These are phyloP conservation scores for Rhinolophus ferrumequinum DNA, from an alignment of 2,113 vertebrate species.

Conservation along the genomic window DNA sequence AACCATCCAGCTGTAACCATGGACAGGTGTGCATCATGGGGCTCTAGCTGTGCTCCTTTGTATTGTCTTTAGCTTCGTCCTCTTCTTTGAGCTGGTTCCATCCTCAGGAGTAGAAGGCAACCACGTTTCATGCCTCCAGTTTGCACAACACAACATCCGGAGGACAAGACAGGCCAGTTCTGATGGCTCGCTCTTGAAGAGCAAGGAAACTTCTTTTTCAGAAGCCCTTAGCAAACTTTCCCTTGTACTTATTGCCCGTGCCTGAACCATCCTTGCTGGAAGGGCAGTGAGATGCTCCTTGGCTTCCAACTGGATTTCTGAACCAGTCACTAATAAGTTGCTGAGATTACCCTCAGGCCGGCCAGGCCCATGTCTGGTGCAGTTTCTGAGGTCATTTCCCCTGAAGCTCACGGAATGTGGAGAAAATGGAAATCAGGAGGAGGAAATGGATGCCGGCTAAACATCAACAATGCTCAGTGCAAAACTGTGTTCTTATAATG, in stretches of 20 bases:
- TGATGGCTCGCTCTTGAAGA: not conserved
- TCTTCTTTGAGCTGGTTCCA: not conserved
- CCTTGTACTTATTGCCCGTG: not conserved
- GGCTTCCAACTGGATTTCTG: not conserved
- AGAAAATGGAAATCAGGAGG: constrained; percentile 22
- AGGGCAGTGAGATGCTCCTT: not conserved
- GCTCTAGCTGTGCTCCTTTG: not conserved
- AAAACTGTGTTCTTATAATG: not conserved
- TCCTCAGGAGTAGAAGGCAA: not conserved
- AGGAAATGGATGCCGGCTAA: not conserved
- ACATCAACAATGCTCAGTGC: not conserved
- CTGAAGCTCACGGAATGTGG: not conserved
- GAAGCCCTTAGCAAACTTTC: not conserved
- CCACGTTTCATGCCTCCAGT: not conserved
- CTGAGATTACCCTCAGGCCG: not conserved
- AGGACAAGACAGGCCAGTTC: not conserved
- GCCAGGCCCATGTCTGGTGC: not conserved
- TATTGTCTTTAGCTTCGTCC: not conserved
- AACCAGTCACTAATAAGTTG: not conserved
- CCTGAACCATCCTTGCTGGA: not conserved
- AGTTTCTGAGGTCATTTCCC: not conserved
- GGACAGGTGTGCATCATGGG: not conserved
- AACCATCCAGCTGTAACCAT: not conserved
- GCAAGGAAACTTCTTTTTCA: not conserved
- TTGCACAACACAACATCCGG: no score